phyloP scores from a whole-genome alignment of 2,113 vertebrate species.

The Macrotis lagotis region DNA sequence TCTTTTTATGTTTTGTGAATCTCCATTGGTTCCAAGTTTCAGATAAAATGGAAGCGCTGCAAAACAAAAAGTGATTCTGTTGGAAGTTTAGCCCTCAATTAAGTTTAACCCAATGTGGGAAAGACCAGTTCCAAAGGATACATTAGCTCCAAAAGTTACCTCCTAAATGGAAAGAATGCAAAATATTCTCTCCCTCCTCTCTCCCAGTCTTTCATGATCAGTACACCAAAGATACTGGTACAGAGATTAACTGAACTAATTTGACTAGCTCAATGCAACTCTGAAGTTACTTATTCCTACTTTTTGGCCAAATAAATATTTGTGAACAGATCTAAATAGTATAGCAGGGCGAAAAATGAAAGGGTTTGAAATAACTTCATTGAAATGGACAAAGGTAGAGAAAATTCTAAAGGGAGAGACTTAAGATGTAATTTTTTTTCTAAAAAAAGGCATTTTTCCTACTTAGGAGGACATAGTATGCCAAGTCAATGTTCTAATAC shows the following conservation, averaged over 20 bases:
- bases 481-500: neutral
- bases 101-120: neutral
- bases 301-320: neutral
- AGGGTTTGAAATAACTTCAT: neutral
- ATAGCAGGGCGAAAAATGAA: neutral
- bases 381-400: neutral
- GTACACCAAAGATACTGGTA: neutral
- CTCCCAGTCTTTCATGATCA: neutral
- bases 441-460: neutral
- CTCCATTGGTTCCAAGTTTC: constrained; percentile 15
- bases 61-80: constrained; percentile 45
- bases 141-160: neutral
- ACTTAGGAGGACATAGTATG: too few species aligned
- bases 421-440: neutral
- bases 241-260: neutral
- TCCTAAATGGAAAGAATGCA: neutral
- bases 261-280: neutral
- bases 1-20: constrained; percentile 1
- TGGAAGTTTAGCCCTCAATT: neutral
- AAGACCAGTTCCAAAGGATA: constrained; percentile 8
- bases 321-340: neutral
- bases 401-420: neutral
- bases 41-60: neutral
- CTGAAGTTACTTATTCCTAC: neutral
- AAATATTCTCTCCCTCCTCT: neutral